Evolutionary conservation across 2,113 vertebrate genomes (phyloP).

Genomic region (Takifugu bimaculatus): DNA sequence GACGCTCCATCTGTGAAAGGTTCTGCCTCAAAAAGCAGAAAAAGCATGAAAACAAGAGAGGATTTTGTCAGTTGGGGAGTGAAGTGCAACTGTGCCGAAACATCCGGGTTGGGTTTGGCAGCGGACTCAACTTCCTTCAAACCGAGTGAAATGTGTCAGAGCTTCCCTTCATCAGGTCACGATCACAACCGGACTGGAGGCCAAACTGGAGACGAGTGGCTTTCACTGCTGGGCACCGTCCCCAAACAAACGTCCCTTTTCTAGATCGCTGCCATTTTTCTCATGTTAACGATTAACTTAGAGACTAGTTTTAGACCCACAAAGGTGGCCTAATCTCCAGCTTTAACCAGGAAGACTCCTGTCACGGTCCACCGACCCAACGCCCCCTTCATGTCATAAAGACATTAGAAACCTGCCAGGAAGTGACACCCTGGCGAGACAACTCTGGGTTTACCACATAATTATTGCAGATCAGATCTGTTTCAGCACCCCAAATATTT

Average conservation of each 20-base stretch:
- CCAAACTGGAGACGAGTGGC: neutral
- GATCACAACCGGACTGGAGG: neutral
- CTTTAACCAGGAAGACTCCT: constrained; percentile 8
- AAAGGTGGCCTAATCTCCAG: neutral
- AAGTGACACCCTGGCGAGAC: constrained; percentile 22
- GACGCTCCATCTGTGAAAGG: neutral
- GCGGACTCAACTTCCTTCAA: constrained; percentile 45
- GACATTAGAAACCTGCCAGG: constrained; percentile 39
- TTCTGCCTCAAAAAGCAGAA: neutral
- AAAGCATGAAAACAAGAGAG: neutral
- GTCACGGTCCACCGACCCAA: neutral
- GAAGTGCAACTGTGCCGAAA: constrained; percentile 42
- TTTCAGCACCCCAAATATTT: constrained; percentile 16
- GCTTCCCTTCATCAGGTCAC: neutral
- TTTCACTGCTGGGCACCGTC: neutral
- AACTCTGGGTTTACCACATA: neutral
- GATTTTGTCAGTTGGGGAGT: constrained; percentile 9
- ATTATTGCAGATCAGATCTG: no score
- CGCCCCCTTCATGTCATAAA: constrained; percentile 10
- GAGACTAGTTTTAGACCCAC: neutral
- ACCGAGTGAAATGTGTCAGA: neutral
- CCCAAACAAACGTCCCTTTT: neutral
- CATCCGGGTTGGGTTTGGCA: constrained; percentile 46
- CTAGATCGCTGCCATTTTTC: neutral
- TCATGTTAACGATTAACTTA: constrained; percentile 1